These are phyloP conservation scores for Drosophila equinoxialis DNA, from an alignment of 1,140 invertebrate genomes.

Conservation along the genomic window DNA sequence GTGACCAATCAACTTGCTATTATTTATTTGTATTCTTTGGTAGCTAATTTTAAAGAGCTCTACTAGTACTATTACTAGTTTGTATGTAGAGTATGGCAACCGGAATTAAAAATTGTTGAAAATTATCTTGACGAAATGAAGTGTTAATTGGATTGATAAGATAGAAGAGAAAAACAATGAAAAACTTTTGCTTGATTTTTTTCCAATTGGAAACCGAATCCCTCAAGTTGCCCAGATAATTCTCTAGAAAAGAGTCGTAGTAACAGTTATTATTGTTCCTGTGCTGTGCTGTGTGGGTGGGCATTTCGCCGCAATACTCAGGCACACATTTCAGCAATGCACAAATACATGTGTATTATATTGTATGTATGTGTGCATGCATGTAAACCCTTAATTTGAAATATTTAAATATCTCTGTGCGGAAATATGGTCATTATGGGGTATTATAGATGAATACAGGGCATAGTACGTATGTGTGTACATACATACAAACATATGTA, in stretches of 20 bases:
- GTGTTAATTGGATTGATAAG: conserved; percentile 7
- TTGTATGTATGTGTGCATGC: background rate
- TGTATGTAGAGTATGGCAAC: background rate
- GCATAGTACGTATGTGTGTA: no score
- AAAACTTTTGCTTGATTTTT: background rate
- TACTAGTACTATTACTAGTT: background rate
- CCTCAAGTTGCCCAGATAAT: background rate
- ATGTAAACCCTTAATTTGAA: background rate
- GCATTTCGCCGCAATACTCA: background rate
- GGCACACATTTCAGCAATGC: background rate
- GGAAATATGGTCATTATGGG: background rate
- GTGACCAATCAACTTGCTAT: background rate
- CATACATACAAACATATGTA: background rate
- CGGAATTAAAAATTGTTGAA: conserved; percentile 12
- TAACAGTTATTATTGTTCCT: background rate
- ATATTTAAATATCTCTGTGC: background rate
- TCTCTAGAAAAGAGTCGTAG: background rate
- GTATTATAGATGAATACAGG: no score
- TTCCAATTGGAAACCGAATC: background rate
- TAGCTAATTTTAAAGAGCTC: background rate
- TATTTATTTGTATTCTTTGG: background rate
- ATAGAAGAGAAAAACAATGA: background rate
- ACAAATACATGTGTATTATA: no score
- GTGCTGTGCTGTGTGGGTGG: no score
- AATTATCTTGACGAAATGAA: background rate